These are phyloP conservation scores for Trichonephila clavipes DNA, from an alignment of 1,140 invertebrate genomes.

Conservation along the genomic window DNA sequence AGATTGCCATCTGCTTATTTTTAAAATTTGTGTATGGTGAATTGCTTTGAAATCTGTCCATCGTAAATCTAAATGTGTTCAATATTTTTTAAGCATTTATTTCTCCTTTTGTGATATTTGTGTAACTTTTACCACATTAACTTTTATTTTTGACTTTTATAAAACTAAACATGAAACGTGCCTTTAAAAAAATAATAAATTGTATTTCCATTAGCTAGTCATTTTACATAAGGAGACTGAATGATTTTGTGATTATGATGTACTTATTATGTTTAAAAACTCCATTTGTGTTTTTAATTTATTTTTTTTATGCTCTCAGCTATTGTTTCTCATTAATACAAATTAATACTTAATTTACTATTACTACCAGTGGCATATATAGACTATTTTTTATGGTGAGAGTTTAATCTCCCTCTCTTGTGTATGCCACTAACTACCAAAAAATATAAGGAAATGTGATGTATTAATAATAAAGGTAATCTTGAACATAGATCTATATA, in stretches of 20 bases:
- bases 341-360: too few relatives aligned
- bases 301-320: background rate
- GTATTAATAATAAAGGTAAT: too few relatives aligned
- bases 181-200: background rate
- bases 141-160: background rate
- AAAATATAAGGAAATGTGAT: too few relatives aligned
- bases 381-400: too few relatives aligned
- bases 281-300: background rate
- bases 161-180: background rate
- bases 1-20: too few relatives aligned
- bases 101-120: background rate
- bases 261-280: background rate
- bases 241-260: background rate
- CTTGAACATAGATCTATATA: too few relatives aligned
- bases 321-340: too few relatives aligned
- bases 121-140: background rate
- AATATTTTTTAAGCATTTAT: background rate
- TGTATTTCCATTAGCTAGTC: constrained; percentile 10
- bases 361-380: too few relatives aligned
- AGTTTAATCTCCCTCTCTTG: too few relatives aligned
- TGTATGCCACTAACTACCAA: too few relatives aligned
- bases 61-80: background rate
- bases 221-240: background rate
- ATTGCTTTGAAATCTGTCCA: too few relatives aligned
- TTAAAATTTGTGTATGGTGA: too few relatives aligned